These are phyloP conservation scores for Cartodere bifasciata DNA, from an alignment of 2,888 invertebrate genomes.

Conservation along the genomic window DNA sequence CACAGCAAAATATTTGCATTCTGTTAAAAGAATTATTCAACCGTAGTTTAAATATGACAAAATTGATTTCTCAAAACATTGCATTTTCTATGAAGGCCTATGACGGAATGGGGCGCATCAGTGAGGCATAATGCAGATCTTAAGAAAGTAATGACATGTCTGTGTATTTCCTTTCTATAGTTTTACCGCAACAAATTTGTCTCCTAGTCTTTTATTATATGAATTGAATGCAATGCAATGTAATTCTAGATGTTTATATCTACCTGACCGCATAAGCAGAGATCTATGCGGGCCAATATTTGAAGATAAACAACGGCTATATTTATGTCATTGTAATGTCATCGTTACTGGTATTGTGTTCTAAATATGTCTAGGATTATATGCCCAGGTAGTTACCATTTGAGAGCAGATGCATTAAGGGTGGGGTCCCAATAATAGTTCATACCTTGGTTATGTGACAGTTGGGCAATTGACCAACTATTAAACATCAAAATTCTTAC, in stretches of 20 bases:
- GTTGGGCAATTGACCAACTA: conserved; percentile 26
- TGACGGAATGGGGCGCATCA: too few species aligned
- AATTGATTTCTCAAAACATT: too few species aligned
- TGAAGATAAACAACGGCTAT: conserved; percentile 33
- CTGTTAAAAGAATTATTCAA: too few species aligned
- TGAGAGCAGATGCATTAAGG: too few species aligned
- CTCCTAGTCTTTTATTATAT: conserved; percentile 25
- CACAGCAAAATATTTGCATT: too few species aligned
- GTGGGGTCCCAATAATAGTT: too few species aligned
- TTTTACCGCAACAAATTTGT: conserved; percentile 34
- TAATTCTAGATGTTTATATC: conserved; percentile 33
- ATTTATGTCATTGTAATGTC: conserved; percentile 37
- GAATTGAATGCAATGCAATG: conserved; percentile 28
- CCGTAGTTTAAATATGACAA: too few species aligned
- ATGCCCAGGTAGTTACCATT: conserved; percentile 11
- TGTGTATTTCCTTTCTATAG: conserved; percentile 27
- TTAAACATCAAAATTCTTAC: conserved; percentile 23
- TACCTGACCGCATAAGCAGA: conserved; percentile 31
- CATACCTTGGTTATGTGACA: too few species aligned
- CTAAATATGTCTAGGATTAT: conserved; percentile 25
- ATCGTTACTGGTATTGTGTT: conserved; percentile 31
- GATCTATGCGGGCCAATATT: conserved; percentile 28
- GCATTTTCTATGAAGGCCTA: too few species aligned
- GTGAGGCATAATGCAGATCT: not conserved
- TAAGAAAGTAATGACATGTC: not conserved